Evolutionary conservation across 2,113 vertebrate species (phyloP).

Genomic region (Argyrosomus japonicus): DNA sequence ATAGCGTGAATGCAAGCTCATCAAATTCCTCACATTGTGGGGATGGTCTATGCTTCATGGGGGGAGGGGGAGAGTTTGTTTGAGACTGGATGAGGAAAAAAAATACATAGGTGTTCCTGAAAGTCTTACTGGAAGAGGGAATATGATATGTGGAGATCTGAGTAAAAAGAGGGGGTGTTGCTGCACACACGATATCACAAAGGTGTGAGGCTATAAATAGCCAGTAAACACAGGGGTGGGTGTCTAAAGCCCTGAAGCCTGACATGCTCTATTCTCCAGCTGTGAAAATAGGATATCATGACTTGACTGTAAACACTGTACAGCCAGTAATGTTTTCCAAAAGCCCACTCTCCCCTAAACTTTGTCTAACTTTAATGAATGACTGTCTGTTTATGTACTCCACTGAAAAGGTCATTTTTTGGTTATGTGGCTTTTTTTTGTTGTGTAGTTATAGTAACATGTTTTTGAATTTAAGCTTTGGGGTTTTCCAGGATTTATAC

Average conservation of each 20-base stretch:
- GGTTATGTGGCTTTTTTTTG: background rate
- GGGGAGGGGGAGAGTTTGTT: constrained; percentile 26
- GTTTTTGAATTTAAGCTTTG: background rate
- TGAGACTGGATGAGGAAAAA: constrained; percentile 14
- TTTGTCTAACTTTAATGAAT: background rate
- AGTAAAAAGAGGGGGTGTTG: constrained; percentile 19
- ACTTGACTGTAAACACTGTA: constrained; percentile 37
- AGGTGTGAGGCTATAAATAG: constrained; percentile 78
- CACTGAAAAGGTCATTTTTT: background rate
- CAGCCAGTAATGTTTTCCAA: background rate
- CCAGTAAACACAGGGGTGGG: constrained; percentile 54
- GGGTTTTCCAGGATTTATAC: background rate
- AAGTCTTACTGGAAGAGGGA: constrained; percentile 19
- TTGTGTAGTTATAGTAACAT: background rate
- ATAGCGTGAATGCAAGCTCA: constrained; percentile 73
- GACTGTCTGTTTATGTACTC: background rate
- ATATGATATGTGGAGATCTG: constrained; percentile 46
- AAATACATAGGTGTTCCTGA: constrained; percentile 32
- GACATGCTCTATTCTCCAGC: constrained; percentile 39
- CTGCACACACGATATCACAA: constrained; percentile 41
- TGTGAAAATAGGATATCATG: constrained; percentile 49
- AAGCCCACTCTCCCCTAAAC: constrained; percentile 4
- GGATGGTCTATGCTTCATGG: constrained; percentile 55
- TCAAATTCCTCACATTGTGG: constrained; percentile 78
- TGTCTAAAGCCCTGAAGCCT: constrained; percentile 36